Base-by-base conservation (phyloP, 2,888 invertebrate genomes). In the Mylabris sibirica region DNA sequence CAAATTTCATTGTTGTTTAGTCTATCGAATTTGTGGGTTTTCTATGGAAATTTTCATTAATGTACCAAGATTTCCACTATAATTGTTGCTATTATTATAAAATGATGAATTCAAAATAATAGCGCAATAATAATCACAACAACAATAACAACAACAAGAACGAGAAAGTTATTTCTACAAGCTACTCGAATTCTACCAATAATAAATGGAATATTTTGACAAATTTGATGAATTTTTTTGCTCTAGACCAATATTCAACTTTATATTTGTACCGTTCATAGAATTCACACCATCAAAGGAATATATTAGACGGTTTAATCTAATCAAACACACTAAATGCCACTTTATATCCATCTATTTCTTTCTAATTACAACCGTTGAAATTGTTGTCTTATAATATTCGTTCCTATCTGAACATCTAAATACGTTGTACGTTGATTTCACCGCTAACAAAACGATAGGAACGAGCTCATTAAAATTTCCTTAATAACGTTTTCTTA, bases 1-100 rank as follows among this genome's bases (percentile, higher is more conserved):
- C 77, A 81, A 78, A 79, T 78, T 78, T 67, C 64, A 66, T 65
- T 66, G 66, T 44, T n/a, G 44, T 44, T 38, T 44, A 11, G 44
- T 44, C 64, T 65, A 60, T 70, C 65, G 53, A 63, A 70, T 70
- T 70, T 70, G 69, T 64, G 64, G 60, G 35, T 66, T 66, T 69
- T 69, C 64, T 64, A 67, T 69, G 69, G 38, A 69, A 69, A 69
- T 69, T 69, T 69, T 5, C 30, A 30, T 8, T 30, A 30, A 30
- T 30, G 8, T 5, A 30, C 30, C 17, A 44, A 44, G 44, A 44
- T 44, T 17, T 17, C 44, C 17, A 17, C n/a, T 38, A 38, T 38
- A n/a, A 38, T 38, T 38, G 3, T 12, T 3, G 38, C 12, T 12
- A 38, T 12, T 14, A 1, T 38, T 38, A 1, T 2, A 12, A 38